Base-by-base conservation (phyloP, 2,888 invertebrate species). In the Diarsia mendica region DNA sequence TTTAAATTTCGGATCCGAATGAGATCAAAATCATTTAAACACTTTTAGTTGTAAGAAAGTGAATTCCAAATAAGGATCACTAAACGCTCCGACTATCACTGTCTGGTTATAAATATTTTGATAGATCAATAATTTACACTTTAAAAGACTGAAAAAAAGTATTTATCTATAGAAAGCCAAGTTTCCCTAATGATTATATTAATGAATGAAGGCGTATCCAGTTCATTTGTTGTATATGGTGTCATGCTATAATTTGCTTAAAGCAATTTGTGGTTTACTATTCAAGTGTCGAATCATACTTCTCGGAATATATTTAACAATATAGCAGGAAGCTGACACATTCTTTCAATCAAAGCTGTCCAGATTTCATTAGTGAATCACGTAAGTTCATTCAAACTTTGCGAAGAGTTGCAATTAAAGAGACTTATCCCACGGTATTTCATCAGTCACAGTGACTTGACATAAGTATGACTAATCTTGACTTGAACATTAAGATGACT, bases 241-340 rank as follows among this genome's bases (percentile, higher is more conserved):
- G 77, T 28, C 53, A 67, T n/a, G 28, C 23, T n/a, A 49, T 49
- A 76, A 81, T 46, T 81, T 67, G 20, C 13, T 11, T 46, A 49
- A 61, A 82, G 55, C 2, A 39, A 9, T 79, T 76, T 79, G 77
- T 63, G 82, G 77, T 76, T 51, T 10, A 53, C 51, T 28, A 49
- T 44, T 28, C 49, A 76, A 80, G 28, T 67, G 61, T 51, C 44
- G 55, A 67, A 51, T 81, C 76, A 79, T 75, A 67, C 53, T 79
- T 83, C 64, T 58, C 39, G 55, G 73, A 83, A 80, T n/a, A 60
- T 65, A 18, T 55, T 66, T 55, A 49, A 23, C 61, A 46, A 9
- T 53, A 63, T 3, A 63, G 10, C 67, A 67, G 82, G 82, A 79
- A 82, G 55, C 78, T 51, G 46, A 55, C 61, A 76, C 55, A 79